Conservation (phyloP, 1,140 invertebrate species). For the Cataglyphis hispanica region DNA sequence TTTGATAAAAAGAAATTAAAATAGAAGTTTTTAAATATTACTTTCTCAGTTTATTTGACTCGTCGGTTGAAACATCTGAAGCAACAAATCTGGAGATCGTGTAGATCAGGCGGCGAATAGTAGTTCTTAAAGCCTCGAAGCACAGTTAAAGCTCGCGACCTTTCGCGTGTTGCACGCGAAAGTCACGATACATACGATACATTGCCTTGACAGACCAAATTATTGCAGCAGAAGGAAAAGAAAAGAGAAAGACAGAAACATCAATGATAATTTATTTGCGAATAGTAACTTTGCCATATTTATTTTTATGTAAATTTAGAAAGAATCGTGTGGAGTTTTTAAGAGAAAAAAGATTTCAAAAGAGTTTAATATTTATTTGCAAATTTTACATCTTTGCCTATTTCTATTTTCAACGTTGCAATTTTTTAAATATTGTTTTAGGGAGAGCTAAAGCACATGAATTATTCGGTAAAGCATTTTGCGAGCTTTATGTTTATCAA, state of each 20-base stretch:
- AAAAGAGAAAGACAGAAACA: neutral
- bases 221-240: slow-evolving; percentile 45
- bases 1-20: neutral
- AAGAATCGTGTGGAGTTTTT: neutral
- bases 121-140: slow-evolving; percentile 22
- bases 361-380: neutral
- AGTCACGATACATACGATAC: slow-evolving; percentile 31
- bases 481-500: neutral
- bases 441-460: neutral
- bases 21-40: slow-evolving; percentile 1
- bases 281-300: neutral
- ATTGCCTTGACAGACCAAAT: slow-evolving; percentile 41
- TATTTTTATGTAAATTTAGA: neutral
- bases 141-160: slow-evolving; percentile 47
- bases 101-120: slow-evolving; percentile 28
- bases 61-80: slow-evolving; percentile 3
- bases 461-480: slow-evolving; percentile 19
- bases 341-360: neutral
- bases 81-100: slow-evolving; percentile 32
- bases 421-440: neutral
- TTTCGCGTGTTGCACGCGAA: slow-evolving; percentile 55
- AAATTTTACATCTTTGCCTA: neutral
- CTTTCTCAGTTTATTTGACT: neutral
- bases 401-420: neutral
- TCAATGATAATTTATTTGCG: neutral